Conservation (phyloP, 2,797 vertebrate species). For the Podarcis siculus region DNA sequence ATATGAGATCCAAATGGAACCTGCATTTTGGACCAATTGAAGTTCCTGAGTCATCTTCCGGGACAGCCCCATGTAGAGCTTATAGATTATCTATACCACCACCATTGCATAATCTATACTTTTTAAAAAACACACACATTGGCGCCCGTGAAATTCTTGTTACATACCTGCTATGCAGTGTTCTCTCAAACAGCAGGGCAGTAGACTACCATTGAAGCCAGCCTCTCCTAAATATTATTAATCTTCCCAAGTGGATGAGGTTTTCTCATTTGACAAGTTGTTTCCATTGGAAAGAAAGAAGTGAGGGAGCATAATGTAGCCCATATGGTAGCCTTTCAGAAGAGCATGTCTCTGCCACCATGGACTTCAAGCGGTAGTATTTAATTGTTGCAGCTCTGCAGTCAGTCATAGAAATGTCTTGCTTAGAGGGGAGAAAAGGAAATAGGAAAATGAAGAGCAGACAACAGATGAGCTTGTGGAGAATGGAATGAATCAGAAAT, state of each 20-base stretch:
- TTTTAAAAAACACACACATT: no score
- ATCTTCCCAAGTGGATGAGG: not conserved
- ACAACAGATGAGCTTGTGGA: not conserved
- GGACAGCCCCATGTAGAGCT: no score
- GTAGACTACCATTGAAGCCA: not conserved
- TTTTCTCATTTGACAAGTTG: not conserved
- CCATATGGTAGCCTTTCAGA: not conserved
- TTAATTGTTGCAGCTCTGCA: not conserved
- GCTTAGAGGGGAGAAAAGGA: not conserved
- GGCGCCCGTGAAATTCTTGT: not conserved
- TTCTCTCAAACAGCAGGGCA: not conserved
- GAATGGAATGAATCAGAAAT: not conserved
- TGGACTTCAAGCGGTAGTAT: not conserved
- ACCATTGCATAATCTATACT: not conserved
- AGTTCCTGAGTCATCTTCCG: no score
- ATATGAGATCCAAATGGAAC: no score
- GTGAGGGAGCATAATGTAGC: accelerated
- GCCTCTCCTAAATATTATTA: not conserved
- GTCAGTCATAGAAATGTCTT: not conserved
- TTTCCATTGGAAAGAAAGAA: not conserved
- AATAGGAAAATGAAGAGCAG: not conserved
- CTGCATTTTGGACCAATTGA: no score
- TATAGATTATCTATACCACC: not conserved
- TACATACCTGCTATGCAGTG: not conserved
- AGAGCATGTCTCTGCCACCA: not conserved